Conservation (phyloP, 2,888 invertebrate genomes). For the Sarcophaga rosellei region DNA sequence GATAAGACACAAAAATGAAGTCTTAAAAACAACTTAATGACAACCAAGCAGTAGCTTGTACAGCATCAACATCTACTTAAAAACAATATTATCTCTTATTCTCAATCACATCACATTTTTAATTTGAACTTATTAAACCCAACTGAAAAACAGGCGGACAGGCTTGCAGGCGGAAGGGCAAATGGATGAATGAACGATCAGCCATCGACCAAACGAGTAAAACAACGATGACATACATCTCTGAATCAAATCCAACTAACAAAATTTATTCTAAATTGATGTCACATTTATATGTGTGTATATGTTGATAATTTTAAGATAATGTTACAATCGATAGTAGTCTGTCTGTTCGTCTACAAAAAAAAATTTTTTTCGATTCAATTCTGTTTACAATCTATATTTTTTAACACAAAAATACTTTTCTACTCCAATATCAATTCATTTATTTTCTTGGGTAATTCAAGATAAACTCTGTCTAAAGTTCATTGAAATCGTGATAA, state of each 20-base stretch:
- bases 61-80: slow-evolving; percentile 80
- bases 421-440: slow-evolving; percentile 39
- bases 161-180: slow-evolving; percentile 44
- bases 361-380: slow-evolving; percentile 3
- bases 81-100: slow-evolving; percentile 80
- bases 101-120: slow-evolving; percentile 74
- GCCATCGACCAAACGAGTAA: background rate
- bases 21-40: slow-evolving; percentile 74
- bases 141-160: slow-evolving; percentile 39
- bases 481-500: slow-evolving; percentile 80
- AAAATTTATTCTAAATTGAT: slow-evolving; percentile 1
- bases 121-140: slow-evolving; percentile 58
- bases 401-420: slow-evolving; percentile 41
- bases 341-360: too few species aligned
- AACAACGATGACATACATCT: slow-evolving; percentile 16
- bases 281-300: slow-evolving; percentile 2
- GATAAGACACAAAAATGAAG: slow-evolving; percentile 77
- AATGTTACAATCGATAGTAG: slow-evolving; percentile 20
- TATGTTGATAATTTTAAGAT: slow-evolving; percentile 22
- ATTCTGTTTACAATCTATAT: background rate
- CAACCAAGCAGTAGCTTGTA: slow-evolving; percentile 63
- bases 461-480: slow-evolving; percentile 80
- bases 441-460: slow-evolving; percentile 68
- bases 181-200: slow-evolving; percentile 50
- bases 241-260: slow-evolving; percentile 20